Base-by-base conservation (phyloP, 1,140 invertebrate species). In the Lordiphosa stackelbergi region DNA sequence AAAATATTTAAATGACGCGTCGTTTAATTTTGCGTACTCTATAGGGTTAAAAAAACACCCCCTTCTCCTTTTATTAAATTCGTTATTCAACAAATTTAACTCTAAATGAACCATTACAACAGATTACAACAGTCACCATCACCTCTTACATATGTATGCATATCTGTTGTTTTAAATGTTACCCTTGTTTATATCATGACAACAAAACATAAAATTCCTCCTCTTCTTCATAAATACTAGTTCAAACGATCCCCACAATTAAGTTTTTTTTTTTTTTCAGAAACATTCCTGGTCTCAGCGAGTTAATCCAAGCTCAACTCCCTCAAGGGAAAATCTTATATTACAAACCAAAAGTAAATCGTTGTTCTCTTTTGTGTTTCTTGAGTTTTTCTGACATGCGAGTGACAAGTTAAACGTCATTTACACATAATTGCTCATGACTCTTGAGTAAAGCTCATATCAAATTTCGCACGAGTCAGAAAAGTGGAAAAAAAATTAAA, bases 321-420 rank as follows among this genome's bases (percentile, higher is more conserved):
- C 43, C 43, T 31, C 31, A 46, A 34, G 43, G 43, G 43, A 28
- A 13, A 46, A 31, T 46, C 43, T 46, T 24, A 46, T 46, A 34
- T 34, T 46, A 46, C 43, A 12, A 31, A 13, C 3, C 24, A 10
- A 13, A 34, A 46, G 4, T 9, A 7, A 46, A 10, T 46, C 42
- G 24, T 12, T 31, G 6, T 41, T 40, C 0, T 41, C 12, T 16
- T 45, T 45, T n/a, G 42, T 28, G n/a, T 45, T 24, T 12, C 28
- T 7, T 31, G 22, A n/a, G 11, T 45, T 24, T 45, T 7, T 22
- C 42, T 24, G 22, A 45, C 42, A 31, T 13, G 43, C 24, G 43
- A 46, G 43, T 46, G 43, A 46, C 43, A 46, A 46, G 43, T 46
- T 46, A 46, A 46, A 46, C 43, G 43, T 46, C 43, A 46, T 24